These are phyloP conservation scores for Mellivora capensis DNA, from an alignment of 2,113 vertebrate species.

Conservation along the genomic window DNA sequence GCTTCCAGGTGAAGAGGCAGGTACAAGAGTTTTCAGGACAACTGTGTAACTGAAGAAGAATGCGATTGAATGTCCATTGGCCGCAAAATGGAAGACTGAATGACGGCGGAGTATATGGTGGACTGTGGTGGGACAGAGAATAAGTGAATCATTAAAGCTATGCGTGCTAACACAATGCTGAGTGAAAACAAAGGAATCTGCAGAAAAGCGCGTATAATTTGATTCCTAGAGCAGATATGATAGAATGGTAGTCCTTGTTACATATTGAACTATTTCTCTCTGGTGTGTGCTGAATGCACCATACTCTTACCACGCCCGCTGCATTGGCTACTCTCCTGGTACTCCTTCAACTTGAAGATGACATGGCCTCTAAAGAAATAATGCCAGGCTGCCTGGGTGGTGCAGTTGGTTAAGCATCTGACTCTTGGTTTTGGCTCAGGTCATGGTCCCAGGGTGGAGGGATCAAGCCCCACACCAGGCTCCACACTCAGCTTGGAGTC, in stretches of 20 bases:
- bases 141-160: background rate
- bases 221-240: background rate
- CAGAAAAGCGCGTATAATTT: background rate
- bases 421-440: too few species aligned
- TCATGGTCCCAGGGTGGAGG: too few species aligned
- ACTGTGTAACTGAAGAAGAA: background rate
- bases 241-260: accelerated
- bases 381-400: background rate
- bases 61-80: background rate
- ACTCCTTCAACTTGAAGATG: background rate
- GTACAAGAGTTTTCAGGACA: background rate
- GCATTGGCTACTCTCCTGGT: background rate
- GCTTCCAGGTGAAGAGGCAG: background rate
- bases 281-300: background rate
- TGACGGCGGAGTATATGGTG: too few species aligned
- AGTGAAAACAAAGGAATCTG: background rate
- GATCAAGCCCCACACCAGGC: too few species aligned
- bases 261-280: accelerated
- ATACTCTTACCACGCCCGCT: background rate
- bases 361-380: background rate
- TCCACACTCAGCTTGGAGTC: too few species aligned
- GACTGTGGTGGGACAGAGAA: too few species aligned
- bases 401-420: background rate
- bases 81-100: background rate
- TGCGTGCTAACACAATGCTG: accelerated